Base-by-base conservation (phyloP, 2,113 vertebrate genomes). In the Hystrix cristata region DNA sequence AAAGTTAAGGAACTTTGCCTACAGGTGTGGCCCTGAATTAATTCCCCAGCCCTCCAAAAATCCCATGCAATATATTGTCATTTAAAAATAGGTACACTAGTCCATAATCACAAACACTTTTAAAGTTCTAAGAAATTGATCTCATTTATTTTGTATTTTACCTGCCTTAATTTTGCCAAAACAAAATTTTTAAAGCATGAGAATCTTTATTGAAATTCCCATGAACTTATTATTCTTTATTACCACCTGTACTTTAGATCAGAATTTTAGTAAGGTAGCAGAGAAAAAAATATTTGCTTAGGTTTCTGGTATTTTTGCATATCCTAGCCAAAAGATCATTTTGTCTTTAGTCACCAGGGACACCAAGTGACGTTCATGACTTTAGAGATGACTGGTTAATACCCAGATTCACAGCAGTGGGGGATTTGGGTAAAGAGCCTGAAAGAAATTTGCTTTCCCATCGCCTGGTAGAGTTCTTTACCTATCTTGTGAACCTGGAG, bases 91-190 rank as follows among this genome's bases (percentile, higher is more conserved):
- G 31, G 4, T 94, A n/a, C 5, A 7, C 2, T 31, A 72, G 55
- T 76, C 8, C 10, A 85, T 34, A 80, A 51, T 64, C 16, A 60
- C 6, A 93, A 80, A 59, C 46, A 31, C 5, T 94, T 74, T 88
- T 69, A 82, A 92, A 78, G 64, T 72, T 4, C 8, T 94, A 64
- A 79, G 19, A 94, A 57, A n/a, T 27, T 43, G 59, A 90, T 64
- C 27, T 85, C 9, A 80, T 48, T 92, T 88, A 79, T 23, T 94
- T 64, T 84, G 86, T 16, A 25, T 87, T 87, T 95, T 80, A 78
- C 0, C 0, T 34, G 46, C 87, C 9, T 34, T n/a, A 53, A 55
- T 95, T 96, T 90, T 94, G 5, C 69, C 9, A 79, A 87, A 74
- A 43, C 4, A 67, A 1, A 51, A 71, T 62, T 64, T 83, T 3